These are phyloP conservation scores for Oryzias javanicus DNA, from an alignment of 2,113 vertebrate genomes.

Conservation along the genomic window DNA sequence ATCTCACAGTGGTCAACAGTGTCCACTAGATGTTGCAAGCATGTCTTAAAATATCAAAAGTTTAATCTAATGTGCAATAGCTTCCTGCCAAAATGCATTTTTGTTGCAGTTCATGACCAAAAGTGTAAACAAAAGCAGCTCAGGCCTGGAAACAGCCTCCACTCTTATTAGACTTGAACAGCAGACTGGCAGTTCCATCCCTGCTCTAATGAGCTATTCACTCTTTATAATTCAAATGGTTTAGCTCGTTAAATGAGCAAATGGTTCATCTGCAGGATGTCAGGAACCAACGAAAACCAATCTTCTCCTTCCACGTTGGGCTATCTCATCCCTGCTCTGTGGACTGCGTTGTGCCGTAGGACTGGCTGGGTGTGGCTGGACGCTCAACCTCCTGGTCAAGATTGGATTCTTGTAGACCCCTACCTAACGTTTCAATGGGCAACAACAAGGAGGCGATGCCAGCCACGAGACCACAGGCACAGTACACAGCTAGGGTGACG, in stretches of 20 bases:
- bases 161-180: conserved; percentile 10
- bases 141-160: conserved; percentile 1
- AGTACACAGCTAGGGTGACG: conserved; percentile 57
- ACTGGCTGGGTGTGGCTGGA: background rate
- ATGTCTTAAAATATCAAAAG: too few species aligned
- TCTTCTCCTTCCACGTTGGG: background rate
- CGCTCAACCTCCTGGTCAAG: background rate
- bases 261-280: conserved; percentile 6
- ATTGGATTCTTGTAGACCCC: conserved; percentile 40
- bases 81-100: too few species aligned
- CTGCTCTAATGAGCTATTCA: conserved; percentile 24
- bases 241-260: conserved; percentile 12
- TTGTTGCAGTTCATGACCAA: too few species aligned
- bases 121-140: conserved; percentile 8
- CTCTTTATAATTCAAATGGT: conserved; percentile 16
- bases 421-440: conserved; percentile 60
- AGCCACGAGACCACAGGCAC: conserved; percentile 51
- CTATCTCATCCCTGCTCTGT: background rate
- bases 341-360: background rate
- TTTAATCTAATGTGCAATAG: too few species aligned
- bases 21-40: too few species aligned
- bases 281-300: background rate
- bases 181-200: conserved; percentile 19
- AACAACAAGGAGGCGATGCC: conserved; percentile 35
- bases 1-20: too few species aligned